A percentile compares a stretch with the other conserved stretches of the same genome.
Evolutionary conservation across 2,888 invertebrate species (phyloP).

Genomic region (Drosophila kokeensis): DNA sequence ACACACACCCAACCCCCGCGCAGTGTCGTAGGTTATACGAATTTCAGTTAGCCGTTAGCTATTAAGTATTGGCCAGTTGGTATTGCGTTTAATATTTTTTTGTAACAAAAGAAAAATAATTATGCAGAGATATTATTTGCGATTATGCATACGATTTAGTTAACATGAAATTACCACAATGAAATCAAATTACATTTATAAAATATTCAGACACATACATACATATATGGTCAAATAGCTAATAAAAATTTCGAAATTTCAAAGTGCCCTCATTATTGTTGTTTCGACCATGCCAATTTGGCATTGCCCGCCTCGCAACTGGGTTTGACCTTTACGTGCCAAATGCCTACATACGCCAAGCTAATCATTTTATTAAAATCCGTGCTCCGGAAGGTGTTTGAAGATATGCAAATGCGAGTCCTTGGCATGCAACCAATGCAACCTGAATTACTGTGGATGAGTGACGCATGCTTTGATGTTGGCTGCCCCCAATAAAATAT

Average conservation of each 20-base stretch:
- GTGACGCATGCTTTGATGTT: constrained; percentile 27
- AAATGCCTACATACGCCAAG: constrained; percentile 31
- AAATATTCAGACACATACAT: constrained; percentile 58
- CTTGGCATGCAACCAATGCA: constrained; percentile 40
- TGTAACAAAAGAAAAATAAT: constrained; percentile 9
- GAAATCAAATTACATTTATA: constrained; percentile 67
- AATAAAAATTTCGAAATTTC: constrained; percentile 75
- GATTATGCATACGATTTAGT: constrained; percentile 56
- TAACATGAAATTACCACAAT: constrained; percentile 58
- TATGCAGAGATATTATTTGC: constrained; percentile 39
- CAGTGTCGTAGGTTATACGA: constrained; percentile 70
- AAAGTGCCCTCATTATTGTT: constrained; percentile 20
- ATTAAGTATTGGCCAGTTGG: constrained; percentile 67
- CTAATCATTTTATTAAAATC: constrained; percentile 62
- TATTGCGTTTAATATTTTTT: constrained; percentile 36
- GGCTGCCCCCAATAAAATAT: constrained; percentile 58
- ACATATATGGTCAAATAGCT: constrained; percentile 70
- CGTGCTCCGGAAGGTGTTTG: constrained; percentile 29
- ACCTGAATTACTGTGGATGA: constrained; percentile 5
- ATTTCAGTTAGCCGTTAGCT: constrained; percentile 73
- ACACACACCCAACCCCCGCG: constrained; percentile 1
- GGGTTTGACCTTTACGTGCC: constrained; percentile 71
- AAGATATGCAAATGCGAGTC: constrained; percentile 60
- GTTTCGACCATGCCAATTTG: constrained; percentile 54
- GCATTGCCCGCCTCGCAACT: constrained; percentile 26